These are phyloP conservation scores for Idaea biselata DNA, from an alignment of 2,888 invertebrate species.

Conservation along the genomic window DNA sequence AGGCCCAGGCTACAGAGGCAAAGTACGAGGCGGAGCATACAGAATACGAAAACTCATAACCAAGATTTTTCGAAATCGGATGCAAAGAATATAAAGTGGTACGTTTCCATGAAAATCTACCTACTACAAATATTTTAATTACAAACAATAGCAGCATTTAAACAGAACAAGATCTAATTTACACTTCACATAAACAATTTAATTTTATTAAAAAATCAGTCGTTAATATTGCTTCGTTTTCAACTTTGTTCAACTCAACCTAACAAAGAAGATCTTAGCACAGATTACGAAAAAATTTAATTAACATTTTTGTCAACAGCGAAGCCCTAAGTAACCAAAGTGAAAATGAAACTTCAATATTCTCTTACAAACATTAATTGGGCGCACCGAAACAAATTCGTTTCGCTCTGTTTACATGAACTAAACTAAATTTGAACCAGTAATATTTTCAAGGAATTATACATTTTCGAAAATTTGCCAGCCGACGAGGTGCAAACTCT, in stretches of 20 bases:
- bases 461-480: too few species aligned
- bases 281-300: constrained; percentile 28
- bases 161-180: not conserved
- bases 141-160: not conserved
- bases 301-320: constrained; percentile 28
- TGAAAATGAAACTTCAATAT: constrained; percentile 57
- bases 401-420: constrained; percentile 29
- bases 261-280: constrained; percentile 20
- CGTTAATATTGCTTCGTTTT: not conserved
- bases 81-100: not conserved
- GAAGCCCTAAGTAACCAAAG: constrained; percentile 35
- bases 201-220: not conserved
- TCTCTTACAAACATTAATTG: constrained; percentile 58
- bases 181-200: not conserved
- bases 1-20: too few species aligned
- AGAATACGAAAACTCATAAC: too few species aligned
- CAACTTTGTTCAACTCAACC: not conserved
- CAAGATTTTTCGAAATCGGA: too few species aligned
- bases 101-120: not conserved
- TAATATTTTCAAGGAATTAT: too few species aligned
- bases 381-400: constrained; percentile 42
- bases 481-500: too few species aligned
- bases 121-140: not conserved
- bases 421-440: not conserved
- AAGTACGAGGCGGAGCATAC: too few species aligned